Base-by-base conservation (phyloP, 2,888 invertebrate genomes). In the Sussaba pulchella region DNA sequence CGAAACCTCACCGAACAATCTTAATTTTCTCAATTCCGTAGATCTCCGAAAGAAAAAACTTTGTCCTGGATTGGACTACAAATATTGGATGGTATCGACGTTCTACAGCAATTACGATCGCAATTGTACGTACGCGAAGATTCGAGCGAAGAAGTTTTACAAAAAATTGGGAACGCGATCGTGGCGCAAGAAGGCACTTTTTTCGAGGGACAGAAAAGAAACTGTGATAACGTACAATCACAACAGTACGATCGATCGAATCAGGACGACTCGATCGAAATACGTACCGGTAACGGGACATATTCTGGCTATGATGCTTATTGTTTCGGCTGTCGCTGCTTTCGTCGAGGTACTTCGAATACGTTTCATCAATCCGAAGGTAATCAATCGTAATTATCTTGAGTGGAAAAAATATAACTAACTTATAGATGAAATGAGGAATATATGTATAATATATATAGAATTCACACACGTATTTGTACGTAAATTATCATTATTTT, bases 271-370 rank as follows among this genome's bases (percentile, higher is more conserved):
- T 47, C 82, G 84, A 81, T 83, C 84, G 76, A 90, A 89, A 78
- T 87, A 87, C 14, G 79, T 88, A 59, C 87, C 87, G 31, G 85
- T 90, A 36, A 89, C 90, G 26, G 88, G 88, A 70, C 87, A 89
- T 72, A 90, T 91, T 67, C 86, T 91, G 12, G 89, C 88, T 39
- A 85, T 87, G 82, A 89, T 91, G 88, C 87, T 91, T 54, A 82
- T 90, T 61, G 87, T 89, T 39, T 90, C 90, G 19, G 87, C 88
- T 41, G 85, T 91, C 31, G 88, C 87, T 6, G 91, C 91, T 50
- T 82, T 91, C 61, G 86, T 90, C 74, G 91, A 91, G 85, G 88
- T 89, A 52, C 77, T 90, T 45, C 85, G 88, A 73, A 88, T 89
- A 77, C 87, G 89, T 72, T 87, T 90, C 81, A 87, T 87, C 81